These are phyloP conservation scores for Drosophila neonasuta DNA, from an alignment of 2,888 invertebrate species.

Conservation along the genomic window DNA sequence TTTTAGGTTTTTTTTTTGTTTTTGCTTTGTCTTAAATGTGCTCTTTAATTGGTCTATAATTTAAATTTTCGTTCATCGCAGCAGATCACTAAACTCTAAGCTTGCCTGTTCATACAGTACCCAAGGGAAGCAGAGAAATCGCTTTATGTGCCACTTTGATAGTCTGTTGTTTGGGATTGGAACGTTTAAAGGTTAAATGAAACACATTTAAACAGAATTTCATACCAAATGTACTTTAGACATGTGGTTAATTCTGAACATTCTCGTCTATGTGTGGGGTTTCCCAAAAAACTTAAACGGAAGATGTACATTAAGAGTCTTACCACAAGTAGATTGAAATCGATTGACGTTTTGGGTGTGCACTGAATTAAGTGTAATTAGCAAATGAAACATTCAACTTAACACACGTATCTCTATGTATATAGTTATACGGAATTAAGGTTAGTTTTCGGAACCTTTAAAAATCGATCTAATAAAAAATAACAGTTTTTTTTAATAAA, in stretches of 20 bases:
- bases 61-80: constrained; percentile 67
- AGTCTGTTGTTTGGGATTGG: constrained; percentile 40
- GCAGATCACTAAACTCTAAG: constrained; percentile 39
- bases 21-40: constrained; percentile 28
- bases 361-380: constrained; percentile 32
- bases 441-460: constrained; percentile 19
- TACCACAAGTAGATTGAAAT: constrained; percentile 22
- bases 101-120: constrained; percentile 57
- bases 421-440: constrained; percentile 41
- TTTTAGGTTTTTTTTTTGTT: constrained; percentile 16
- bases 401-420: constrained; percentile 13
- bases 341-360: constrained; percentile 29
- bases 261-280: background rate
- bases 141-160: constrained; percentile 48
- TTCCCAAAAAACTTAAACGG: constrained; percentile 62
- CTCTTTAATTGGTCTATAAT: constrained; percentile 73
- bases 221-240: constrained; percentile 75
- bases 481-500: constrained; percentile 45
- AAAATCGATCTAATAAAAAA: constrained; percentile 28
- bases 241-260: constrained; percentile 3
- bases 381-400: constrained; percentile 31
- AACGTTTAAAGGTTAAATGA: constrained; percentile 63
- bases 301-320: constrained; percentile 45
- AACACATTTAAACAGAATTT: constrained; percentile 73
- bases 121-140: constrained; percentile 39